Evolutionary conservation across 2,888 invertebrate species (phyloP), one percentile per base, ranked within the genome.

Genomic region (Leptopilina myrica): DNA sequence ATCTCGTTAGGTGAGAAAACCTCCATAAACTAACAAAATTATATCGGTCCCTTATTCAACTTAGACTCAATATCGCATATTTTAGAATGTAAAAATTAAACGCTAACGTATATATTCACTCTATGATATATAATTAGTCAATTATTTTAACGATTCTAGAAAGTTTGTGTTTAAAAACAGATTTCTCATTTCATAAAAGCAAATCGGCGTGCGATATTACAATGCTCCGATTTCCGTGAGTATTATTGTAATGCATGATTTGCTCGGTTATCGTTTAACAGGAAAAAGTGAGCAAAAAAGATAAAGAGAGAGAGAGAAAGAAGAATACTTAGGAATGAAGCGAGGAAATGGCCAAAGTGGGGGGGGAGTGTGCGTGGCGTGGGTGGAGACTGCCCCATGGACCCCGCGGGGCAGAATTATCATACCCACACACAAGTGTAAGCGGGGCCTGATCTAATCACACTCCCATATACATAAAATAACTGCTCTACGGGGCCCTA

Each of bases 381-480:
- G 89, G 90, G 90, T 90, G 90, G 90, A 90, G 89, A 89, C 90
- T 86, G 86, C 86, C 84, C 89, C 87, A 88, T 86, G 89, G 88
- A 87, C 86, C 89, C 91, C 90, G 86, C 87, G 82, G 90, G 90
- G 91, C 90, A 90, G 91, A 91, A 91, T 91, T 91, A 91, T 91
- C 91, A 91, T 91, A 91, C 91, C 88, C 87, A 89, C 88, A 90
- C 90, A 88, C 85, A 81, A 82, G 85, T 49, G 49, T 88, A 85
- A 33, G 43, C 84, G 84, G 83, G 87, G 88, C 83, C 90, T 89
- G 90, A 90, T 91, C 91, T 91, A 91, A 91, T 91, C 91, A 91
- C 91, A 90, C 91, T 90, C 89, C 88, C 91, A 91, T 91, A 91
- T 90, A 91, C 90, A 91, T 91, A 91, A 91, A 91, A 91, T 91